A percentile compares a stretch with the other conserved stretches of the same genome.
Conservation (phyloP, 2,888 invertebrate species). For the Spisula solida region DNA sequence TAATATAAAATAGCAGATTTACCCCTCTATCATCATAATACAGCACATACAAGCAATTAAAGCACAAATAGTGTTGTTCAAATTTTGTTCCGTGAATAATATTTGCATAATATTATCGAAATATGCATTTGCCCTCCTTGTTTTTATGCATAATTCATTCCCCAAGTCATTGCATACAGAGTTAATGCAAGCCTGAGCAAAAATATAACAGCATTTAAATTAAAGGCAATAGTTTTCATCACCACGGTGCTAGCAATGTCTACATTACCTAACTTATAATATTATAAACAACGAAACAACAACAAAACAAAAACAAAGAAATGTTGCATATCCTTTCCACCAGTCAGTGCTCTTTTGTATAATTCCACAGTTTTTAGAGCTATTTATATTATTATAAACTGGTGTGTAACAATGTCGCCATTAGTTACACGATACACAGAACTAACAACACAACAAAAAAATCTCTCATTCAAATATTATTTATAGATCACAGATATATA, state of each 20-base stretch:
- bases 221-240: not conserved
- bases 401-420: not conserved
- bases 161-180: constrained; percentile 16
- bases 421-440: not conserved
- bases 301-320: constrained; percentile 5
- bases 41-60: constrained; percentile 22
- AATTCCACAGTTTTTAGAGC: not conserved
- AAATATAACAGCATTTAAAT: not conserved
- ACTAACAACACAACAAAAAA: constrained; percentile 27
- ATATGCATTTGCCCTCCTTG: not conserved
- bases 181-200: constrained; percentile 23
- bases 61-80: constrained; percentile 17
- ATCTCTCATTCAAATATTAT: constrained; percentile 37
- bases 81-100: not conserved
- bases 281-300: not conserved
- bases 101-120: constrained; percentile 8
- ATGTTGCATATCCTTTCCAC: constrained; percentile 5
- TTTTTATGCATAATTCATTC: constrained; percentile 1
- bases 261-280: not conserved
- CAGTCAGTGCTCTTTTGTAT: not conserved
- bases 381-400: not conserved
- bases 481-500: constrained; percentile 49
- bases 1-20: not conserved
- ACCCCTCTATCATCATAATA: not conserved
- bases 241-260: not conserved